Base-by-base conservation (phyloP, 23 tunicate genomes). In the Aplidium turbinatum region DNA sequence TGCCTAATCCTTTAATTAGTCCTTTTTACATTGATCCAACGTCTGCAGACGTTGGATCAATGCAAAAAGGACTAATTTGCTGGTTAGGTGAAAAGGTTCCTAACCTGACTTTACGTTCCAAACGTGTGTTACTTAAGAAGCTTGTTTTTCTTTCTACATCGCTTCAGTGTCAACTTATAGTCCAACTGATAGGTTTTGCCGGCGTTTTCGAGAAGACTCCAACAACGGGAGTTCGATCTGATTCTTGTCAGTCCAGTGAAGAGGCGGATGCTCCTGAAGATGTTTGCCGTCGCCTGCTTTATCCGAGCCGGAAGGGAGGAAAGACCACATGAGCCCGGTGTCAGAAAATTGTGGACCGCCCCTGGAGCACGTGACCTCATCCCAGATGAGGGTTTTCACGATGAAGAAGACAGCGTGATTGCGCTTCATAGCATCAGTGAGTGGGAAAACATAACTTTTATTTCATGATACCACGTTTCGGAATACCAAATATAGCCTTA, bases 201-300 rank as follows among this genome's bases (percentile, higher is more conserved):
- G 0, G 80, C 74, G 5, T 91, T 91, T 55, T 55, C 91, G 18
- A 71, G 48, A 39, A 73, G 91, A 1, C 66, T 91, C n/a, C 69
- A 84, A 2, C 97, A 91, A 51, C 69, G 97, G 19, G 91, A 91
- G 23, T 78, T 84, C 40, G 97, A 91, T 42, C 35, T 91, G 69
- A 79, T 91, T 46, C 63, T 91, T 35, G 83, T 67, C 4, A 35
- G 79, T 22, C 86, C 97, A 1, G 58, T 73, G 7, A 58, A 80
- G 6, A 61, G 91, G 9, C 51, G 97, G 42, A 66, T 91, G 31
- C 75, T 91, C 42, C 71, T 91, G 34, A 91, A 91, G 58, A 66
- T 91, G 79, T 91, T 84, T 48, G 90, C 84, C 3, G 73, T 91
- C 2, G 72, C 97, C 13, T 91, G 97, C 74, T 91, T 91, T 23